Conservation (phyloP, 1,140 invertebrate species). For the Drosophila sucinea region DNA sequence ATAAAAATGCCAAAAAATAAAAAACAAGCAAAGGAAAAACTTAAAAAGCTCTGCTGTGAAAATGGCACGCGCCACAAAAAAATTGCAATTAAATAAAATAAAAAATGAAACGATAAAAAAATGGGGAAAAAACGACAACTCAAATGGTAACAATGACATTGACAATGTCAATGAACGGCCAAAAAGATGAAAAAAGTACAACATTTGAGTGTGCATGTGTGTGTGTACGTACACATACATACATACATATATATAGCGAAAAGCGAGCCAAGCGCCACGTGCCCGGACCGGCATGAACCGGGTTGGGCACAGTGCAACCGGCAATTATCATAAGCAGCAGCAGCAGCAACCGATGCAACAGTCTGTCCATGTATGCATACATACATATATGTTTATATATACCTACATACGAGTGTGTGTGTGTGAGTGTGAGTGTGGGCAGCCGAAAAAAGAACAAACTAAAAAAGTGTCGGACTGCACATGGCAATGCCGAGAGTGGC, state of each 20-base stretch:
- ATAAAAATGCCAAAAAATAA: slow-evolving; percentile 73
- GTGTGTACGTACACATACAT: slow-evolving; percentile 28
- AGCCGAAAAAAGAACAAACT: slow-evolving; percentile 74
- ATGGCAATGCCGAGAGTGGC: slow-evolving; percentile 20
- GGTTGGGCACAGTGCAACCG: slow-evolving; percentile 58
- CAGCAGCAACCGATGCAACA: slow-evolving; percentile 53
- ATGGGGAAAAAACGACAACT: slow-evolving; percentile 56
- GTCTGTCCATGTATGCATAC: slow-evolving; percentile 31
- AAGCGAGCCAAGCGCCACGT: slow-evolving; percentile 56
- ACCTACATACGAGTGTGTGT: not conserved
- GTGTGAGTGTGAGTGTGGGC: slow-evolving; percentile 38
- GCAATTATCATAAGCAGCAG: slow-evolving; percentile 80
- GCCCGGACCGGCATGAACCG: slow-evolving; percentile 39
- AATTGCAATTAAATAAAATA: slow-evolving; percentile 77
- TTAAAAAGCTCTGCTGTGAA: slow-evolving; percentile 55
- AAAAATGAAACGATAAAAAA: slow-evolving; percentile 49
- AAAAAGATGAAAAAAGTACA: slow-evolving; percentile 50
- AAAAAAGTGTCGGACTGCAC: slow-evolving; percentile 53
- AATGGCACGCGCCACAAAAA: slow-evolving; percentile 68
- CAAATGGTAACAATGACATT: slow-evolving; percentile 77
- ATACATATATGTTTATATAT: slow-evolving; percentile 8
- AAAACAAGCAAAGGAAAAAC: slow-evolving; percentile 31
- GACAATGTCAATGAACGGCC: slow-evolving; percentile 78
- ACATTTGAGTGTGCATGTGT: slow-evolving; percentile 20
- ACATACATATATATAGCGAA: slow-evolving; percentile 47